Evolutionary conservation across 2,888 invertebrate genomes (phyloP), one percentile per base, ranked within the genome.

Genomic region (Graphium colonna): DNA sequence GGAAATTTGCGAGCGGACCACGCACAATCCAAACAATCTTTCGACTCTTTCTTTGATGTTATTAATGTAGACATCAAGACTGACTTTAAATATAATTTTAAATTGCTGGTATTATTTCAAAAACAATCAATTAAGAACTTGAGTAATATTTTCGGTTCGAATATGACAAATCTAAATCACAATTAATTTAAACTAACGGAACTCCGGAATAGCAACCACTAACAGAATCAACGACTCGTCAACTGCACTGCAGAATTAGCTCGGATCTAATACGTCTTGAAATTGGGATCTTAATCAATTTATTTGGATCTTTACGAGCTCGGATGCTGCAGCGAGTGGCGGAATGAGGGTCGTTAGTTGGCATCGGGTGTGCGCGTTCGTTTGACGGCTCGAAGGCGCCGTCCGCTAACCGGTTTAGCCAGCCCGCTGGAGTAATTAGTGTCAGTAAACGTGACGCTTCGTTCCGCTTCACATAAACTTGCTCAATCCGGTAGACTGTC

Each of bases 341-440:
- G 18, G 36, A 55, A 48, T 49, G 45, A 51, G 53, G 51, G 31
- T 53, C 53, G 31, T 43, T n/a, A n/a, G 46, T 47, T 31, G 21
- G 28, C 17, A 28, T 28, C 13, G 31, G 17, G 28, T 12, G 40
- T n/a, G 39, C 4, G n/a, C n/a, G n/a, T n/a, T n/a, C n/a, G n/a
- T n/a, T n/a, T n/a, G n/a, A n/a, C n/a, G n/a, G n/a, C n/a, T n/a
- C n/a, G n/a, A n/a, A n/a, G 4, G 33, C 10, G 33, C n/a, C 60
- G 63, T 51, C 64, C 63, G 65, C 77, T 82, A 85, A 84, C 76
- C 73, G 75, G 79, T 81, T 84, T 80, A 83, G 74, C 71, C 70
- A 66, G 70, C 72, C 75, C 75, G 72, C 72, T 75, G 78, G 75
- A 79, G 79, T 83, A 84, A 86, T 87, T 86, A 87, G 79, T 77